Evolutionary conservation across 2,113 vertebrate genomes (phyloP), one percentile per base, ranked within the genome.

Genomic region (Nansenia antarctica): DNA sequence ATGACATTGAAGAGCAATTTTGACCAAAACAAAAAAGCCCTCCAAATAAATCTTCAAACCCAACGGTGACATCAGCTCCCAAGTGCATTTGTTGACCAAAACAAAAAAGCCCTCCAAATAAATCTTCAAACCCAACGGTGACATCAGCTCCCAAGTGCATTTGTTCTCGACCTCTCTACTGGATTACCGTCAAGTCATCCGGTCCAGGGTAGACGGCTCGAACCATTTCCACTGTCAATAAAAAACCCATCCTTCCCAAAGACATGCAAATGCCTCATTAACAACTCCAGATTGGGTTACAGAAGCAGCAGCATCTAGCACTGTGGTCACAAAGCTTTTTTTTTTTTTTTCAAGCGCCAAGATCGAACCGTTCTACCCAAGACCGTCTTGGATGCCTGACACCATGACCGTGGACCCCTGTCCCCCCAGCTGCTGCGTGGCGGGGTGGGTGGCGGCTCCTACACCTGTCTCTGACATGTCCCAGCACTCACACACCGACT

Each of bases 381-480:
- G 69, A 79, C 75, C 3, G 61, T 82, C 52, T 86, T 60, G 71
- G 31, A 31, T 35, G 71, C 77, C 69, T 79, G 54, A 74, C 81
- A 78, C 75, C 81, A 61, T 73, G 70, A 82, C 74, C 69, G 45
- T 69, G 80, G 60, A 68, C 32, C 80, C 62, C 69, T 63, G 76
- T 74, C 67, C 73, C 57, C 27, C 81, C 84, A 89, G 87, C 82
- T 89, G 88, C 82, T 75, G 62, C 72, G 70, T 62, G 71, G 79
- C 81, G 87, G 84, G 84, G 82, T 79, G 82, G 79, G 74, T 69
- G 15, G 52, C 84, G 67, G 73, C 32, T 12, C 72, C 76, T 85
- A 86, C 89, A 91, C 87, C 87, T 92, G 89, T 90, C 88, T 86
- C 57, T 75, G 78, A 82, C 85, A 87, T 84, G 80, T 80, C 81